Base-by-base conservation (phyloP, 1,140 invertebrate species). In the Pteromalus puparum region DNA sequence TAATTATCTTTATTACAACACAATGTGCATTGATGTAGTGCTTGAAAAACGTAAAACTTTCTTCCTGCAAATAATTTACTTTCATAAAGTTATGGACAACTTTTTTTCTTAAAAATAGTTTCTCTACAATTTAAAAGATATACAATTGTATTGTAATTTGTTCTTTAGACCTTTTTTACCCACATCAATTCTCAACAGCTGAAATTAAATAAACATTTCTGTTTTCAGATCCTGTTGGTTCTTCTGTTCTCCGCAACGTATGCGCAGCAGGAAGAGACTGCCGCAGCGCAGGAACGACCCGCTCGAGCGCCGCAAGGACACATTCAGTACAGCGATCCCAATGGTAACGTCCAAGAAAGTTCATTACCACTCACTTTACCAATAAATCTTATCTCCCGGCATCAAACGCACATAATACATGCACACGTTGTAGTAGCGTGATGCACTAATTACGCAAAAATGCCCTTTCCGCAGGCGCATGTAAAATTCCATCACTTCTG, bases 311-410 rank as follows among this genome's bases (percentile, higher is more conserved):
- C 90, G 0, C 89, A 90, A 81, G 89, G 90, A 28, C 90, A 91
- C 30, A 86, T 91, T 28, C 89, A 90, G n/a, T 92, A 93, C 76
- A 88, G 81, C 72, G 88, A 91, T 83, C 86, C 88, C 24, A 88
- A 90, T 73, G 91, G 92, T 93, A 83, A 90, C 15, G 75, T 77
- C 24, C n/a, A 38, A 61, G n/a, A 7, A 76, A 78, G 38, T 42
- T 70, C 67, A 30, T 30, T 26, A 26, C 67, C 28, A 30, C 26
- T 26, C 13, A 30, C 12, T 10, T 24, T 4, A 10, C 28, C 9
- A 3, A 48, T 80, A 72, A 46, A 53, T 18, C 10, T 80, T 12
- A 79, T 34, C 10, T 15, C 1, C 15, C 18, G 61, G 61, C 61
- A 65, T 65, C 61, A 15, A 65, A 21, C 15, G 13, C 21, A 12